phyloP scores from a whole-genome alignment of 2,888 invertebrate genomes.

The Exephanes ischioxanthus region DNA sequence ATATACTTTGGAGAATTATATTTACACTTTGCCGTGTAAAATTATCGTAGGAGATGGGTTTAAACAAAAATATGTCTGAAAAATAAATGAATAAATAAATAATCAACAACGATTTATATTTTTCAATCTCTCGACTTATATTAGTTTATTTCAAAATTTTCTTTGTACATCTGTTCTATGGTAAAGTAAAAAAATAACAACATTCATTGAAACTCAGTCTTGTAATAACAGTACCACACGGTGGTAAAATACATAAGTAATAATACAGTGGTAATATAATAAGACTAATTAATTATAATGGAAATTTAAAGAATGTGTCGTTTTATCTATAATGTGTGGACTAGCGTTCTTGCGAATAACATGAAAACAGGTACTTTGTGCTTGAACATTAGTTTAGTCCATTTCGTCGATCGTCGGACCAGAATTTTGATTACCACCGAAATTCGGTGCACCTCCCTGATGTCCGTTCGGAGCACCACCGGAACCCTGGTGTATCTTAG shows the following conservation, averaged over 20 bases:
- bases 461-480: slow-evolving; percentile 43
- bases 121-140: neutral
- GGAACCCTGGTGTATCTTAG: slow-evolving; percentile 75
- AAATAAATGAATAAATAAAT: slow-evolving; percentile 2
- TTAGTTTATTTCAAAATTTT: slow-evolving; percentile 18
- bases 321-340: slow-evolving; percentile 91
- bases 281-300: slow-evolving; percentile 85
- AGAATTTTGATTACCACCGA: slow-evolving; percentile 7
- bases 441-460: slow-evolving; percentile 18
- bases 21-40: too few relatives aligned
- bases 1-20: too few relatives aligned
- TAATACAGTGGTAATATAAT: neutral
- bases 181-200: slow-evolving; percentile 9
- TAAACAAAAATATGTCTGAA: too few relatives aligned
- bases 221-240: neutral
- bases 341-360: slow-evolving; percentile 89
- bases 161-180: neutral
- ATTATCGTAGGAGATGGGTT: too few relatives aligned
- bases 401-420: slow-evolving; percentile 68
- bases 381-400: neutral
- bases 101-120: slow-evolving; percentile 7
- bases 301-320: slow-evolving; percentile 93
- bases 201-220: slow-evolving; percentile 88
- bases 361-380: neutral
- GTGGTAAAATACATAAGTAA: neutral